A percentile compares a stretch with the other conserved stretches of the same genome.
Evolutionary conservation across 2,888 invertebrate genomes (phyloP).

Genomic region (Apotomis capreana): DNA sequence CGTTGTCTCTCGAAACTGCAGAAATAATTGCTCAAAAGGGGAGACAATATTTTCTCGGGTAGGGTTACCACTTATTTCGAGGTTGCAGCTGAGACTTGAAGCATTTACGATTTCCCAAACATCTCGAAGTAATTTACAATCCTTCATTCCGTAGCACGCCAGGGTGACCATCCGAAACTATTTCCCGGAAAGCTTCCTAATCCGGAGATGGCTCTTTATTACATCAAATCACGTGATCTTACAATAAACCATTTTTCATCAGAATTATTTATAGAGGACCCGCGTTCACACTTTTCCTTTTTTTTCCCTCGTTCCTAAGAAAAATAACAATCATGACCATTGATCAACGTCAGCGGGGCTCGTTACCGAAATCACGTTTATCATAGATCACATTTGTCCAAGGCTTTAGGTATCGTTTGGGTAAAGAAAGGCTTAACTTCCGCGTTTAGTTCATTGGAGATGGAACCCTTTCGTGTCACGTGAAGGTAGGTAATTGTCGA

Average conservation of each 20-base stretch:
- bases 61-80: constrained; percentile 39
- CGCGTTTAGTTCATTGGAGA: constrained; percentile 44
- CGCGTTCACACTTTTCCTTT: constrained; percentile 71
- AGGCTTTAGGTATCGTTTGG: constrained; percentile 66
- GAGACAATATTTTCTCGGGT: constrained; percentile 40
- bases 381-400: constrained; percentile 82
- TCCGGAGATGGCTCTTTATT: constrained; percentile 60
- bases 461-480: constrained; percentile 48
- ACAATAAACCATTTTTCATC: constrained; percentile 80
- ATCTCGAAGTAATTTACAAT: constrained; percentile 59
- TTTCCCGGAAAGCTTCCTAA: constrained; percentile 59
- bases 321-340: constrained; percentile 74
- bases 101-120: constrained; percentile 34
- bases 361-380: constrained; percentile 82
- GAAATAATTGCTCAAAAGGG: constrained; percentile 42
- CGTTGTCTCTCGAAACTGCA: constrained; percentile 37
- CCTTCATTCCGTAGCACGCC: constrained; percentile 65
- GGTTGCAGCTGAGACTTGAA: constrained; percentile 28
- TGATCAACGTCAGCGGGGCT: constrained; percentile 72
- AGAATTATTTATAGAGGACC: constrained; percentile 72
- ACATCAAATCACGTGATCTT: constrained; percentile 78
- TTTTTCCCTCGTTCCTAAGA: constrained; percentile 65
- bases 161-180: constrained; percentile 68
- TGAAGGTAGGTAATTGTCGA: constrained; percentile 54
- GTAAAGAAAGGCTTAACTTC: constrained; percentile 51